Base-by-base conservation (phyloP, 2,888 invertebrate genomes). In the Synergus laeviventris region DNA sequence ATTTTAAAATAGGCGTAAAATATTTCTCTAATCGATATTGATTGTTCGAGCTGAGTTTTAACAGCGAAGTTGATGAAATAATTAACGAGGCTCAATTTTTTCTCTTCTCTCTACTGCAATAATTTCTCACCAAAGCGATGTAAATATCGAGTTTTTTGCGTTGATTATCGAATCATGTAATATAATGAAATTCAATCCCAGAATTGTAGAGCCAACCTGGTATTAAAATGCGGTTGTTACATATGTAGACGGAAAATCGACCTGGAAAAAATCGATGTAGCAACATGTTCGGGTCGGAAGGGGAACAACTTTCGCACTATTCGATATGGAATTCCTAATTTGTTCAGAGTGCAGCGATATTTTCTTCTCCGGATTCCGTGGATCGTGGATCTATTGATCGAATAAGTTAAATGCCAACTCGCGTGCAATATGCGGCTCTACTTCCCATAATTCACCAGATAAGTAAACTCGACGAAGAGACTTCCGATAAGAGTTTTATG, bases 401-500 rank as follows among this genome's bases (percentile, higher is more conserved):
- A 76, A 64, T 74, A 73, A 59, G 79, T 76, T 75, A 66, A 74
- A 76, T 74, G 75, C 74, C 77, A 77, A 36, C 45, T 79, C 75
- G 79, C 31, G 74, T 74, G 75, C 75, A 74, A 79, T 74, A 75
- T 60, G 74, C 61, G 66, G 62, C 66, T 74, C 45, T 78, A 62
- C 49, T 42, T 16, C 61, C 62, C 62, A 76, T 78, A 76, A 76
- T 76, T 76, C 45, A 76, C 59, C 49, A 64, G 66, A 79, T 76
- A 77, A 74, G 61, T 39, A 62, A 24, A 45, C 31, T 49, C 16
- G 21, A 24, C 24, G 31, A 49, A 42, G 18, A 39, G 62, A 38
- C 21, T 49, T 70, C 70, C 31, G 31, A 49, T 62, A 62, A 38
- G 62, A 62, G 12, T 42, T 42, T 21, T 64, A 70, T 70, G n/a